These are phyloP conservation scores for Podocnemis expansa DNA, from an alignment of 2,113 vertebrate species.

Conservation along the genomic window DNA sequence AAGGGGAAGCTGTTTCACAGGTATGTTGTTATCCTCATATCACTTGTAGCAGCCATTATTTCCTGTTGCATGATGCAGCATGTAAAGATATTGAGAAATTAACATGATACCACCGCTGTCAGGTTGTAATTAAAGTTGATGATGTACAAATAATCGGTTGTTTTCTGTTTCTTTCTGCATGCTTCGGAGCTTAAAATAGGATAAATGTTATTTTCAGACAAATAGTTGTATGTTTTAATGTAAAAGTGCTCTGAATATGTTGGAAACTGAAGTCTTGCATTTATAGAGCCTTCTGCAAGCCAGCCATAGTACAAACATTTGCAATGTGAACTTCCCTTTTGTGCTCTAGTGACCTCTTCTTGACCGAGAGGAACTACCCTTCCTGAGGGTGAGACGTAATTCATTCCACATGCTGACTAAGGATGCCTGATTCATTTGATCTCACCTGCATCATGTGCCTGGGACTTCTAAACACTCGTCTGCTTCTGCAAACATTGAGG, in stretches of 20 bases:
- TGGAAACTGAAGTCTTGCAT: not conserved
- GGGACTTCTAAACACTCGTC: slow-evolving; percentile 13
- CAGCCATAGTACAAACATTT: rapidly evolving
- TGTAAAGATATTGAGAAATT: not conserved
- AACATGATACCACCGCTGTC: not conserved
- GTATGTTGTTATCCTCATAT: not conserved
- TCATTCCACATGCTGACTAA: slow-evolving; percentile 53
- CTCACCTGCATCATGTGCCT: slow-evolving; percentile 33
- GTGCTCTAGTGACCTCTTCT: slow-evolving; percentile 67
- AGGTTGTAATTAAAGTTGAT: slow-evolving; percentile 24
- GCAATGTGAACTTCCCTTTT: slow-evolving; percentile 37
- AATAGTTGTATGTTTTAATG: slow-evolving; percentile 14
- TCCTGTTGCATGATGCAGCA: slow-evolving; percentile 4
- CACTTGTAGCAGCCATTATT: slow-evolving; percentile 5
- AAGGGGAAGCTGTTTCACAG: slow-evolving; percentile 23
- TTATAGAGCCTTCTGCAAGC: slow-evolving; percentile 1
- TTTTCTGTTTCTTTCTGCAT: slow-evolving; percentile 31
- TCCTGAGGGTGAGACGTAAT: slow-evolving; percentile 55
- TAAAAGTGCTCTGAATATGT: not conserved
- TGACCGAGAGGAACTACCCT: slow-evolving; percentile 60
- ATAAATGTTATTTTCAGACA: slow-evolving; percentile 52
- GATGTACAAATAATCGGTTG: slow-evolving; percentile 21
- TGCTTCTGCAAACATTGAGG: slow-evolving; percentile 38
- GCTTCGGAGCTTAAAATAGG: slow-evolving; percentile 37
- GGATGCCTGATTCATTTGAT: slow-evolving; percentile 43